A percentile compares a stretch with the other conserved stretches of the same genome.
These are phyloP conservation scores for Drosophila lacteicornis DNA, from an alignment of 1,140 invertebrate genomes.

Conservation along the genomic window DNA sequence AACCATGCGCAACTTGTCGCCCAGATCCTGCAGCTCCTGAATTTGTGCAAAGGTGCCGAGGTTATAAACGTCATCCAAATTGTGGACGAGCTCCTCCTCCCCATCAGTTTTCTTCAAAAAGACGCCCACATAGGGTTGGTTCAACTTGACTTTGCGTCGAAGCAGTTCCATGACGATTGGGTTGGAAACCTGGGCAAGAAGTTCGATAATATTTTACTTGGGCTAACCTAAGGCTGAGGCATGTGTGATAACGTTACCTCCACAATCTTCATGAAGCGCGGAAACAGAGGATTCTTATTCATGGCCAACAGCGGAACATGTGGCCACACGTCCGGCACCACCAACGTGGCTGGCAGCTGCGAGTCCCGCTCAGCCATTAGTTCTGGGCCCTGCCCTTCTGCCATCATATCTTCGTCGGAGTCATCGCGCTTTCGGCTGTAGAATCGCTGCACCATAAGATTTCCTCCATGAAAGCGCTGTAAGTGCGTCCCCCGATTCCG, in stretches of 20 bases:
- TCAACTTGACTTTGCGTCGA: constrained; percentile 96
- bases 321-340: constrained; percentile 98
- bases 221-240: neutral
- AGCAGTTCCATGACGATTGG: constrained; percentile 95
- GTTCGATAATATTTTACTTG: neutral
- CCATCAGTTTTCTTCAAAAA: constrained; percentile 98
- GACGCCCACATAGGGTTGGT: constrained; percentile 98
- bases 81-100: constrained; percentile 94
- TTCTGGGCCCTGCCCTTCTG: constrained; percentile 42
- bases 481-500: constrained; percentile 29
- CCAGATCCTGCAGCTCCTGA: constrained; percentile 98
- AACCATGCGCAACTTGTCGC: constrained; percentile 95
- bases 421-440: constrained; percentile 60
- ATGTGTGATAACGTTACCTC: constrained; percentile 88
- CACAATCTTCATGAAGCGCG: constrained; percentile 98
- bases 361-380: constrained; percentile 51
- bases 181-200: constrained; percentile 90
- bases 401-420: constrained; percentile 44
- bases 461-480: constrained; percentile 36
- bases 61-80: constrained; percentile 94
- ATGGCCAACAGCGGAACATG: constrained; percentile 98
- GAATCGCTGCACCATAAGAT: constrained; percentile 49
- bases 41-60: constrained; percentile 99
- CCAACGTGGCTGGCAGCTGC: constrained; percentile 93
- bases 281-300: constrained; percentile 97